Evolutionary conservation across 2,797 vertebrate species (phyloP).

Genomic region (Sandelia bainsii): DNA sequence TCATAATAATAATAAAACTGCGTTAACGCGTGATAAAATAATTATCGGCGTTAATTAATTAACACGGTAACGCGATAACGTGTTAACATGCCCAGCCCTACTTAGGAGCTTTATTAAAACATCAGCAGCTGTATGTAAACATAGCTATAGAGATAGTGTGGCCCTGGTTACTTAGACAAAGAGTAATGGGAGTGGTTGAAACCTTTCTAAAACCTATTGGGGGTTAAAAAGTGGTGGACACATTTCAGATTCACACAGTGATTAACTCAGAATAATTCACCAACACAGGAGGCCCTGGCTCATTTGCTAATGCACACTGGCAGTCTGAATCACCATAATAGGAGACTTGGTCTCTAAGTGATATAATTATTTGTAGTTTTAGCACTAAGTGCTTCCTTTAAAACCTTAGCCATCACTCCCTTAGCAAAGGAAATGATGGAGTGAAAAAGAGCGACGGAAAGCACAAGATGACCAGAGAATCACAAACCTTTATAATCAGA

Average conservation of each 20-base stretch:
- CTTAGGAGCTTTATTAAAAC: slow-evolving; percentile 1
- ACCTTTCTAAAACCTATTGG: slow-evolving; percentile 25
- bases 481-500: slow-evolving; percentile 16
- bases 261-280: slow-evolving; percentile 57
- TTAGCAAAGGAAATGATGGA: slow-evolving; percentile 29
- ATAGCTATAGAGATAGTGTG: slow-evolving; percentile 6
- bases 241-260: slow-evolving; percentile 43
- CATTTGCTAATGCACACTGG: slow-evolving; percentile 73
- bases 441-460: slow-evolving; percentile 29
- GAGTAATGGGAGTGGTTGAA: slow-evolving; percentile 10
- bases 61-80: too few relatives aligned
- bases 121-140: slow-evolving; percentile 20
- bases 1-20: too few relatives aligned
- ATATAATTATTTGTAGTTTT: slow-evolving; percentile 73
- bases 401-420: slow-evolving; percentile 58
- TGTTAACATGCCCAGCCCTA: too few relatives aligned
- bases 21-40: too few relatives aligned
- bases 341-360: slow-evolving; percentile 71
- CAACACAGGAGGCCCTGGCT: slow-evolving; percentile 57
- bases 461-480: slow-evolving; percentile 31
- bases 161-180: slow-evolving; percentile 17
- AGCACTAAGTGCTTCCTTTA: slow-evolving; percentile 74
- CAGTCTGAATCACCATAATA: slow-evolving; percentile 73
- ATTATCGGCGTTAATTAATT: too few relatives aligned
- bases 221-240: slow-evolving; percentile 35